Percentiles rank a stretch among this genome's conserved stretches.
Evolutionary conservation across 2,888 invertebrate genomes (phyloP).

Genomic region (Electrophaes corylata): DNA sequence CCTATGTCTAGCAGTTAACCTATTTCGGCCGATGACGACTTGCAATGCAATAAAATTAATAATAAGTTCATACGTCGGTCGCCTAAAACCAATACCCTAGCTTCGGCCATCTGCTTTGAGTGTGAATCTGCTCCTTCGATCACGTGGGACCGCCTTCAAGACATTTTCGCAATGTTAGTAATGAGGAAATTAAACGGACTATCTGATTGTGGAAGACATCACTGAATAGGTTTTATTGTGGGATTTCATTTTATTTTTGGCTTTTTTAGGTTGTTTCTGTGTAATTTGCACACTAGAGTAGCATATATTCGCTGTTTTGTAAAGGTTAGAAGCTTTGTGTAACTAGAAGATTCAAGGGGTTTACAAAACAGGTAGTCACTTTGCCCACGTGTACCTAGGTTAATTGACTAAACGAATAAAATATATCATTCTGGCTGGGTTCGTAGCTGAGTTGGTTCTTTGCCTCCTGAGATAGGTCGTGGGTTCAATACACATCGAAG

Average conservation of each 20-base stretch:
- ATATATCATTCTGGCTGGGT: too few species aligned
- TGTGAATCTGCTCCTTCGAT: slow-evolving; percentile 16
- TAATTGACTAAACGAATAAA: too few species aligned
- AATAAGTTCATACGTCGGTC: too few species aligned
- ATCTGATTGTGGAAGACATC: slow-evolving; percentile 30
- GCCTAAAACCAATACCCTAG: too few species aligned
- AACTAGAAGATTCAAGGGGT: neutral
- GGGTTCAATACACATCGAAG: too few species aligned
- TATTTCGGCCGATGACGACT: too few species aligned
- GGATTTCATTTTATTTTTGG: slow-evolving; percentile 33
- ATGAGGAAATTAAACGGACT: slow-evolving; percentile 36
- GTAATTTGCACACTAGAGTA: slow-evolving; percentile 7
- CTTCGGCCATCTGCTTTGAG: neutral
- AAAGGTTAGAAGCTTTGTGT: slow-evolving; percentile 7
- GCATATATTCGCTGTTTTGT: slow-evolving; percentile 15
- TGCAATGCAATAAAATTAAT: too few species aligned
- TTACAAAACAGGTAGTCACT: neutral
- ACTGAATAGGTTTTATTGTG: slow-evolving; percentile 34
- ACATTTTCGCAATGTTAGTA: slow-evolving; percentile 32
- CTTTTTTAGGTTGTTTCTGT: slow-evolving; percentile 23
- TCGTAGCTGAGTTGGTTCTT: too few species aligned
- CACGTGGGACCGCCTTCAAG: slow-evolving; percentile 33
- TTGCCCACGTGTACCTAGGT: too few species aligned
- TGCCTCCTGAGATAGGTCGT: too few species aligned
- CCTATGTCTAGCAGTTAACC: too few species aligned